Evolutionary conservation across 1,140 invertebrate genomes (phyloP).

Genomic region (Drosophila busckii): DNA sequence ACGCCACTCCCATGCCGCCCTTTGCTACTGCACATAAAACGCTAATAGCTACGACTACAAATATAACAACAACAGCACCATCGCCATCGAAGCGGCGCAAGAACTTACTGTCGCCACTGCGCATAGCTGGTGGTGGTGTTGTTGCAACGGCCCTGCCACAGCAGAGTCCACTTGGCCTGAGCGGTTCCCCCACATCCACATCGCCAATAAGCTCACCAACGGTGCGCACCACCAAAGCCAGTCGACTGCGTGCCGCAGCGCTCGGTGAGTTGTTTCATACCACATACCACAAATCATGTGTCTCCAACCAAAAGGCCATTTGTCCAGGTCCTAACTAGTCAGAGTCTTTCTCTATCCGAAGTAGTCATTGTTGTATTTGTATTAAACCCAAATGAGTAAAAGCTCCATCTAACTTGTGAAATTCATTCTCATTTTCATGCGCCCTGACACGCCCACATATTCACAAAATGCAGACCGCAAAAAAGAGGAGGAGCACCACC

Average conservation of each 20-base stretch:
- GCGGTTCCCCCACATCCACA: conserved; percentile 52
- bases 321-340: too few relatives aligned
- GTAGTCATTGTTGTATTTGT: too few relatives aligned
- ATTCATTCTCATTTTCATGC: conserved; percentile 21
- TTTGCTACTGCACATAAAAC: conserved; percentile 53
- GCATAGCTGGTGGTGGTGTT: conserved; percentile 16
- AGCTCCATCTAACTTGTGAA: conserved; percentile 32
- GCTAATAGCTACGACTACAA: conserved; percentile 21
- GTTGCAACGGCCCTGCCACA: conserved; percentile 19
- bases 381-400: too few relatives aligned
- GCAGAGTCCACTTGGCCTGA: conserved; percentile 51
- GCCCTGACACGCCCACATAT: background rate
- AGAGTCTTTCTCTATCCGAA: too few relatives aligned
- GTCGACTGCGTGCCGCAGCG: conserved; percentile 84
- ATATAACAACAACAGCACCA: conserved; percentile 13
- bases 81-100: conserved; percentile 57
- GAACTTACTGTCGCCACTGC: conserved; percentile 61
- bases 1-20: conserved; percentile 62
- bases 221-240: conserved; percentile 85
- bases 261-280: conserved; percentile 77
- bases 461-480: conserved; percentile 67
- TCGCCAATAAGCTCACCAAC: conserved; percentile 57
- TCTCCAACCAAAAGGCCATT: background rate
- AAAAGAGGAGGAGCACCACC: conserved; percentile 58
- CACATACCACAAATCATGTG: background rate